These are phyloP conservation scores for Micrasema minimum DNA, from an alignment of 1,140 invertebrate genomes.

Conservation along the genomic window DNA sequence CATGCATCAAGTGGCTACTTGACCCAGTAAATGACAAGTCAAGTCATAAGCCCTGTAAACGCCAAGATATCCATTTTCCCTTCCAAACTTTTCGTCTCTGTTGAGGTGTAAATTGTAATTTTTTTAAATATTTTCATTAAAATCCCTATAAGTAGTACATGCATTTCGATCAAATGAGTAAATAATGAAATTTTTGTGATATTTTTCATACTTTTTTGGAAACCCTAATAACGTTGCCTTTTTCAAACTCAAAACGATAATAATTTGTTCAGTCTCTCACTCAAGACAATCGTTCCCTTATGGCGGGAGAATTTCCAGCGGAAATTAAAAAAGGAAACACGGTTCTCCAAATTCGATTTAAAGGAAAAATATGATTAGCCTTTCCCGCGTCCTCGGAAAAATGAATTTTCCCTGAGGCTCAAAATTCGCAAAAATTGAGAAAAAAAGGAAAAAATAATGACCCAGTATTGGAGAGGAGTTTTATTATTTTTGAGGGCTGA, in stretches of 20 bases:
- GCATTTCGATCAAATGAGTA: too few relatives aligned
- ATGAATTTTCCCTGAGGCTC: conserved; percentile 13
- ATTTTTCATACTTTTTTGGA: too few relatives aligned
- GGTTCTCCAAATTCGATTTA: conserved; percentile 48
- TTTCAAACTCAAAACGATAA: conserved; percentile 1
- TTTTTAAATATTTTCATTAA: too few relatives aligned
- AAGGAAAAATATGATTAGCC: conserved; percentile 52
- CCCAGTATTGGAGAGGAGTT: conserved; percentile 40
- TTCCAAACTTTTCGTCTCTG: too few relatives aligned
- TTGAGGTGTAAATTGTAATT: too few relatives aligned
- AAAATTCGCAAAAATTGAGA: conserved; percentile 42
- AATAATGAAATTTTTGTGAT: too few relatives aligned
- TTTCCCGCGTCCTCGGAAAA: conserved; percentile 28
- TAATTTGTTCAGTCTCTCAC: conserved; percentile 1
- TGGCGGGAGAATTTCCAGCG: conserved; percentile 17
- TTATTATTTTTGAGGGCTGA: conserved; percentile 33
- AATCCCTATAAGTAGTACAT: too few relatives aligned
- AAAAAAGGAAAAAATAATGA: conserved; percentile 51
- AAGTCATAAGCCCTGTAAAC: too few relatives aligned
- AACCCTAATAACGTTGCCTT: conserved; percentile 11
- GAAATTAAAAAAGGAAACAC: conserved; percentile 26
- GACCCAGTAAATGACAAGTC: too few relatives aligned
- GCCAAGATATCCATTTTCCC: too few relatives aligned
- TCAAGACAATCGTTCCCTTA: conserved; percentile 13
- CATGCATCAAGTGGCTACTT: too few relatives aligned